Base-by-base conservation (phyloP, 2,888 invertebrate species). In the Drosophila setosimentum region DNA sequence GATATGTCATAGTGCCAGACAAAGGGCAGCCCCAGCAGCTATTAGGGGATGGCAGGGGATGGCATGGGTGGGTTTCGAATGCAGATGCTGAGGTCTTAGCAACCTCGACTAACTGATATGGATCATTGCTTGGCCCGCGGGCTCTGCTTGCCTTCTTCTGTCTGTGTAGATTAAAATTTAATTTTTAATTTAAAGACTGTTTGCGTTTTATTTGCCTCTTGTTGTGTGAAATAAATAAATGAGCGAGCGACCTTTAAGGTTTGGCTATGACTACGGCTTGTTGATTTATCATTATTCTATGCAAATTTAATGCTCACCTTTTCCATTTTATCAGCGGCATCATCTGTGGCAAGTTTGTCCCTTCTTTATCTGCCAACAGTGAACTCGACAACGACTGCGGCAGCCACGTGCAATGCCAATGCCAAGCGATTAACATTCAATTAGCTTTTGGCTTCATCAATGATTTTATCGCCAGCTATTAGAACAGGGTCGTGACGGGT, bases 111-210 rank as follows among this genome's bases (percentile, higher is more conserved):
- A 69, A 68, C 53, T 69, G 86, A 82, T 87, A 82, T 66, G 73
- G 80, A 82, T 82, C 82, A 69, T 59, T 59, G 73, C 71, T 66
- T 68, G 45, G 73, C 58, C 67, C 49, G 27, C 58, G 33, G 71
- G 64, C 42, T 37, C 37, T 27, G 59, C 64, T 32, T 37, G 37
- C 29, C n/a, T n/a, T 18, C 33, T 27, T 18, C 33, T 27, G 63
- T 40, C 50, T 59, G 63, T 79, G 74, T 77, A 89, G 89, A 91
- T 92, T 91, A 92, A 92, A 92, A 88, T 91, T 92, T 91, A 92
- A 92, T 92, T 92, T 92, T 92, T 91, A 92, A 91, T 92, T 92
- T 91, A 83, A 91, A 80, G 85, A 81, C 83, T 89, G 90, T 90
- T 91, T 91, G 90, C 80, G 37, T 89, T 83, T 86, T 90, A 83